Base-by-base conservation (phyloP, 2,888 invertebrate genomes). In the Mantis religiosa region DNA sequence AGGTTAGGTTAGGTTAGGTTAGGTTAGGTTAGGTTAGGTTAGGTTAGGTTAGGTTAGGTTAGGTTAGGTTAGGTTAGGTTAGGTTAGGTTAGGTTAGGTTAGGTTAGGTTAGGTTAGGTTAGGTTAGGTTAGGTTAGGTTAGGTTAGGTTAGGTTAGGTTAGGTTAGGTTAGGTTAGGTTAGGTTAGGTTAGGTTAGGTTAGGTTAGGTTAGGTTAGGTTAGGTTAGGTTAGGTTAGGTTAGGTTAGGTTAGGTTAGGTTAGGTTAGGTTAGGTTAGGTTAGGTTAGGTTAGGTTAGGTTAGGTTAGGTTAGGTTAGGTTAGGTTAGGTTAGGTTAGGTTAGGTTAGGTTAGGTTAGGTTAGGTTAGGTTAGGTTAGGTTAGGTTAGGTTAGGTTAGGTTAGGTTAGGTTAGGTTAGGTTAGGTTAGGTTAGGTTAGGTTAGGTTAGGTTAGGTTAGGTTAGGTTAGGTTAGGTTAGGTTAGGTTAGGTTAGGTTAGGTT, bases 131-230 rank as follows among this genome's bases (percentile, higher is more conserved):
- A 87, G 88, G 89, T 87, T 89, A 81, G 84, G 89, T 89, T 89
- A 86, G 89, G 89, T 88, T 88, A 89, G 90, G 90, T 90, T 90
- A 34, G 34, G 90, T 87, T 91, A 88, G 91, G 91, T 91, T 92
- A 92, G 92, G 92, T 91, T 92, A 92, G 92, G 92, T 92, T 92
- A 92, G 92, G 91, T 91, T 87, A 41, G 41, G 41, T 41, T 41
- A 41, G 41, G 41, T 41, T 41, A 12, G 41, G 41, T 41, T 41
- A 89, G 91, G 91, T 91, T 90, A 91, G 91, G 92, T 92, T 92
- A 92, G 92, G 91, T 92, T 92, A 91, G 91, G 91, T 92, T 91
- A 90, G 91, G 34, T 91, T 91, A 91, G 89, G 91, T 34, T 34
- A 34, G 34, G 34, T 34, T 34, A 34, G 34, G 91, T 91, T 89